Conservation (phyloP, 2,797 vertebrate genomes). For the Xenopus petersii region DNA sequence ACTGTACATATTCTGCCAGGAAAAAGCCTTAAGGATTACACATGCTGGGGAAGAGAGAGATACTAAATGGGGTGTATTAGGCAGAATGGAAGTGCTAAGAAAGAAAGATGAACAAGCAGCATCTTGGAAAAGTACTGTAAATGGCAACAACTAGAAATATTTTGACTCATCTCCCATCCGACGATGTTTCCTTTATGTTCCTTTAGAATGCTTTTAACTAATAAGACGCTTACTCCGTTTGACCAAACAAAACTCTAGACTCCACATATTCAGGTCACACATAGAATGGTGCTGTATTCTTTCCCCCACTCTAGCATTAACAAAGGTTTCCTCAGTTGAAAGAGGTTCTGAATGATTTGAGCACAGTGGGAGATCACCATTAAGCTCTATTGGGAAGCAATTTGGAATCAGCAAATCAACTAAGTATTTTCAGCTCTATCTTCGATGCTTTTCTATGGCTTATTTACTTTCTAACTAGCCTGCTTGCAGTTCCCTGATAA, state of each 20-base stretch:
- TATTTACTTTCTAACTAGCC: constrained; percentile 51
- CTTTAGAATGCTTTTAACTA: constrained; percentile 49
- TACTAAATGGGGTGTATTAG: constrained; percentile 5
- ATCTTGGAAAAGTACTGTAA: constrained; percentile 29
- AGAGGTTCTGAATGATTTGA: constrained; percentile 50
- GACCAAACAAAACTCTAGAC: constrained; percentile 46
- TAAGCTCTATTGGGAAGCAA: constrained; percentile 50
- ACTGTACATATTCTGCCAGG: too few species aligned
- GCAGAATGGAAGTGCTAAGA: constrained; percentile 5
- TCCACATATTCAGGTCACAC: constrained; percentile 50
- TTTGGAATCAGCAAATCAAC: constrained; percentile 51
- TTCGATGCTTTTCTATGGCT: constrained; percentile 50
- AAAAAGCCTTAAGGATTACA: background rate
- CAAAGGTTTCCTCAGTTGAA: constrained; percentile 51
- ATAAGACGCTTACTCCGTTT: constrained; percentile 48
- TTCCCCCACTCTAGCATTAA: constrained; percentile 48
- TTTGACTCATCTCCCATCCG: constrained; percentile 43
- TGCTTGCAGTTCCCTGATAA: constrained; percentile 49
- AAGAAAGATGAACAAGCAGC: constrained; percentile 14
- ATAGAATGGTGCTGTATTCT: constrained; percentile 49
- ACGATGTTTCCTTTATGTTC: constrained; percentile 44
- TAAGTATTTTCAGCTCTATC: constrained; percentile 50
- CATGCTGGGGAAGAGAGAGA: background rate
- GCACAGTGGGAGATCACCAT: constrained; percentile 50
- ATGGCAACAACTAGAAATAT: constrained; percentile 45